These are phyloP conservation scores for Frankliniella fusca DNA, from an alignment of 2,888 invertebrate species.

Conservation along the genomic window DNA sequence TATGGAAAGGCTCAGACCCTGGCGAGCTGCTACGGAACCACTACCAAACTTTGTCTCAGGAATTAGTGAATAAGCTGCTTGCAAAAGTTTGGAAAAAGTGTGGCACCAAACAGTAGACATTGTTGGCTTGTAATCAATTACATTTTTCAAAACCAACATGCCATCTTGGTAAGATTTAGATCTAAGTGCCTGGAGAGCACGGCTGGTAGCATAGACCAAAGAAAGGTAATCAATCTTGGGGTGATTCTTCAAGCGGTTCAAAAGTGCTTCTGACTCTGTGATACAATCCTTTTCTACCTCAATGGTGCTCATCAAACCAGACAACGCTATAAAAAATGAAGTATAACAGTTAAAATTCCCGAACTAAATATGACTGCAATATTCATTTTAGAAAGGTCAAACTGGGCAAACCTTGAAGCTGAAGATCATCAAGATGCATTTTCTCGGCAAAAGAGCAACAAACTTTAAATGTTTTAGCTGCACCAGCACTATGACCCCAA, in stretches of 20 bases:
- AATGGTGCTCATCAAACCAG: not conserved
- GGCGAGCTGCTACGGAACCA: not conserved
- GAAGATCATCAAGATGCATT: not conserved
- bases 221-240: not conserved
- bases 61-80: not conserved
- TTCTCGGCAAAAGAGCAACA: not conserved
- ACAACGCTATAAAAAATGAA: not conserved
- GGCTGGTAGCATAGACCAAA: not conserved
- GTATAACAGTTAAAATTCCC: not conserved
- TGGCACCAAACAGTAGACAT: not conserved
- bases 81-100: not conserved
- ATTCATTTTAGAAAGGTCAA: not conserved
- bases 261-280: not conserved
- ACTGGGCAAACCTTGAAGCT: not conserved
- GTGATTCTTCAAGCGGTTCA: not conserved
- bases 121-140: not conserved
- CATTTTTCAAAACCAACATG: not conserved
- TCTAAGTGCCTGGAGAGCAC: not conserved
- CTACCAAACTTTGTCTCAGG: not conserved
- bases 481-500: not conserved
- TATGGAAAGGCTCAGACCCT: not conserved
- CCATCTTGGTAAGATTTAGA: not conserved
- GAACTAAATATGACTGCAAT: not conserved
- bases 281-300: not conserved
- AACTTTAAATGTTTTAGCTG: not conserved